phyloP scores from a whole-genome alignment of 2,797 vertebrate species.

The Phoxinus dragarum region DNA sequence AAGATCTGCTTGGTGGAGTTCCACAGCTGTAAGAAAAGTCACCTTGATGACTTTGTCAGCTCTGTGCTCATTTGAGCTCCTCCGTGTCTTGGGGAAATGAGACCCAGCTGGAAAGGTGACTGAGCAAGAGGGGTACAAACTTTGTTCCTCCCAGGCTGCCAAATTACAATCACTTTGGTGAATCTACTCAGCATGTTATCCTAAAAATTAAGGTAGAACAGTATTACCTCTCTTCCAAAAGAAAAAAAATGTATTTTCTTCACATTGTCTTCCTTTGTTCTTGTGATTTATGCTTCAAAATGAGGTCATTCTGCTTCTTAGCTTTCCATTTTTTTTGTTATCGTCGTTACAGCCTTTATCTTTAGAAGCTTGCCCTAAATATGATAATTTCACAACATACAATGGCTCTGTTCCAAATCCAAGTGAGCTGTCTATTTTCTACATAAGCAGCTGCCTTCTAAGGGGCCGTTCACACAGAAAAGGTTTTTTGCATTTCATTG shows the following conservation, averaged over 20 bases:
- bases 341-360: conserved; percentile 19
- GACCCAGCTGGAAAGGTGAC: conserved; percentile 52
- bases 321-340: conserved; percentile 33
- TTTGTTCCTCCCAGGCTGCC: conserved; percentile 45
- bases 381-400: conserved; percentile 27
- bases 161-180: conserved; percentile 53
- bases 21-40: conserved; percentile 48
- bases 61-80: conserved; percentile 45
- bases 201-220: conserved; percentile 39
- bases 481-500: not conserved
- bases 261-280: conserved; percentile 29
- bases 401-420: conserved; percentile 1
- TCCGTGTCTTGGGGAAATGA: conserved; percentile 42
- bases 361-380: conserved; percentile 36
- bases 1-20: conserved; percentile 28
- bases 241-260: conserved; percentile 16
- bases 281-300: conserved; percentile 42
- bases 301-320: conserved; percentile 40
- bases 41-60: conserved; percentile 59
- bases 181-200: conserved; percentile 41
- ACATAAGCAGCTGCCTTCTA: not conserved
- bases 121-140: conserved; percentile 37
- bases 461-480: not conserved
- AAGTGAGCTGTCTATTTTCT: conserved; percentile 1
- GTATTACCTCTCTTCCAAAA: conserved; percentile 11